A percentile compares a stretch with the other conserved stretches of the same genome.
Conservation (phyloP, 2,113 vertebrate genomes). For the Otis tarda region DNA sequence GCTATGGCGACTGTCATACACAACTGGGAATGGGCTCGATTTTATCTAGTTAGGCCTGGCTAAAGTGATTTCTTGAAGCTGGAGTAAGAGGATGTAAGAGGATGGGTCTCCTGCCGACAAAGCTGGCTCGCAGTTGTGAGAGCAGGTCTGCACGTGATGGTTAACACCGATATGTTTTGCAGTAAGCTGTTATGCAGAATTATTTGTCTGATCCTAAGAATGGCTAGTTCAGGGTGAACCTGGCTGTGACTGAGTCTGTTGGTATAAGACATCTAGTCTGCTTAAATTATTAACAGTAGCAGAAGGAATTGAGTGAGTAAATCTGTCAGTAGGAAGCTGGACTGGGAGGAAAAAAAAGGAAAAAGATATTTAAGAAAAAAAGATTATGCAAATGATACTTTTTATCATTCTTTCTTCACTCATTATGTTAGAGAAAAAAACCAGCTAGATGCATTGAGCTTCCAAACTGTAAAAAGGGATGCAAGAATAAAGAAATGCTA, state of each 20-base stretch:
- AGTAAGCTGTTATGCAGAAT: too few species aligned
- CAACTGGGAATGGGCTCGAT: background rate
- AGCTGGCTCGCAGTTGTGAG: background rate
- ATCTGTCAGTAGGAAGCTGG: background rate
- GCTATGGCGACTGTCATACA: background rate
- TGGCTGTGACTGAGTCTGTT: background rate
- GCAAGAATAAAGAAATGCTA: background rate
- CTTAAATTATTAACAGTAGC: background rate
- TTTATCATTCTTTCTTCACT: background rate
- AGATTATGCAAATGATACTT: background rate
- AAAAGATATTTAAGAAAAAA: background rate
- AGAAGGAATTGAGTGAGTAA: background rate
- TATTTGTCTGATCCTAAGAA: background rate
- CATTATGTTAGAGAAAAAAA: background rate
- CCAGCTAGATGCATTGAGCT: background rate
- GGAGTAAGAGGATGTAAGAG: background rate
- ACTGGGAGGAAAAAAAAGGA: rapidly evolving
- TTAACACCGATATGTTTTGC: too few species aligned
- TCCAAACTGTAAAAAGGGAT: background rate
- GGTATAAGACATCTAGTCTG: background rate
- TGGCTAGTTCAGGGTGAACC: background rate
- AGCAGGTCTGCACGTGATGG: background rate
- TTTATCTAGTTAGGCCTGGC: background rate
- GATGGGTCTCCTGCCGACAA: background rate
- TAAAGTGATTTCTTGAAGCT: background rate